Conservation (phyloP, 2,113 vertebrate species). For the Camarhynchus parvulus region DNA sequence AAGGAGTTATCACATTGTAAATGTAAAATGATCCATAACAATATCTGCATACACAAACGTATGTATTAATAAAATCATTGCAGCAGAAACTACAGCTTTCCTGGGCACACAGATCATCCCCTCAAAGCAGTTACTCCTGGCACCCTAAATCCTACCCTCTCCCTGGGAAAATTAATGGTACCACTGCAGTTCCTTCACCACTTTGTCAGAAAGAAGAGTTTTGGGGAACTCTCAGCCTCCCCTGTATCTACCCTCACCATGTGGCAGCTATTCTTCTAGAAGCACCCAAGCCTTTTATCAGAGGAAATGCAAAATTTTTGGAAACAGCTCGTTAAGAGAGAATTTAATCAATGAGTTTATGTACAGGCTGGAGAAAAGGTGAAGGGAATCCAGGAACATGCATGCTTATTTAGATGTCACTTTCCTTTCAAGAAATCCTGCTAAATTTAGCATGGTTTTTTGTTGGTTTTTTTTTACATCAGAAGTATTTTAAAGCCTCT, state of each 20-base stretch:
- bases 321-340: neutral
- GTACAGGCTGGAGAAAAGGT: neutral
- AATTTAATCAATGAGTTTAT: neutral
- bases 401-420: neutral
- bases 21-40: neutral
- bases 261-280: neutral
- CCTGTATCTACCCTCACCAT: accelerated
- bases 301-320: neutral
- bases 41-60: neutral
- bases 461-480: neutral
- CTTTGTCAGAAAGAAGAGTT: neutral
- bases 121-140: neutral
- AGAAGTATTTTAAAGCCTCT: neutral
- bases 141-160: neutral
- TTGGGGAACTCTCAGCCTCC: neutral
- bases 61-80: neutral
- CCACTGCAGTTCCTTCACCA: neutral
- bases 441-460: neutral
- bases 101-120: neutral
- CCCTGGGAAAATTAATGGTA: neutral
- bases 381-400: neutral
- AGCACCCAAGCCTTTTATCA: neutral
- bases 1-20: neutral
- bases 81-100: neutral
- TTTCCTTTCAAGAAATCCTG: neutral